These are phyloP conservation scores for Nymphalis urticae DNA, from an alignment of 2,888 invertebrate genomes.

Conservation along the genomic window DNA sequence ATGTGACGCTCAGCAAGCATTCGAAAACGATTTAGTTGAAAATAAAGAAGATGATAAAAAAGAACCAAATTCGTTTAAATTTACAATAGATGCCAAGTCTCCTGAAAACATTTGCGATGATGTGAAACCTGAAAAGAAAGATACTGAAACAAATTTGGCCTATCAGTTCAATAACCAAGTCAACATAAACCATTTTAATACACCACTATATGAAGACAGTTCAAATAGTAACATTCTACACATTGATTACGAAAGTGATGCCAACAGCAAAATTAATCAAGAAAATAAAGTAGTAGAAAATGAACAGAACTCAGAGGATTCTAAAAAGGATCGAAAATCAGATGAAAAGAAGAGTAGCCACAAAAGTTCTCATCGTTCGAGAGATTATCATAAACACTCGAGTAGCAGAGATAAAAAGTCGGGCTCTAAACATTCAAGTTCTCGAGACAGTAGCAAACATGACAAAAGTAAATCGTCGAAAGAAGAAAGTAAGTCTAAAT, in stretches of 20 bases:
- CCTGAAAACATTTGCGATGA: slow-evolving; percentile 55
- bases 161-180: slow-evolving; percentile 70
- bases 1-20: slow-evolving; percentile 74
- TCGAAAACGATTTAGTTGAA: slow-evolving; percentile 61
- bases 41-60: slow-evolving; percentile 59
- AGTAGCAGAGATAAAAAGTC: slow-evolving; percentile 69
- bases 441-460: slow-evolving; percentile 63
- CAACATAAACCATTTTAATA: slow-evolving; percentile 66
- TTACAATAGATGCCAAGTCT: slow-evolving; percentile 67
- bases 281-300: slow-evolving; percentile 61
- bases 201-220: slow-evolving; percentile 72
- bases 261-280: slow-evolving; percentile 69
- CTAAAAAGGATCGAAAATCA: slow-evolving; percentile 60
- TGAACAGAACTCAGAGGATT: slow-evolving; percentile 61
- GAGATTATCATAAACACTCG: slow-evolving; percentile 69
- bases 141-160: slow-evolving; percentile 55
- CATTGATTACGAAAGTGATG: slow-evolving; percentile 76
- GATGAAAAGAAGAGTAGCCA: slow-evolving; percentile 65
- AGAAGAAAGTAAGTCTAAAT: slow-evolving; percentile 67
- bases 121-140: slow-evolving; percentile 57
- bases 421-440: slow-evolving; percentile 67
- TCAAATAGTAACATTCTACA: slow-evolving; percentile 73
- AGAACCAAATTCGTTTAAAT: slow-evolving; percentile 67
- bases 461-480: slow-evolving; percentile 63
- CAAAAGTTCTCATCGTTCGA: slow-evolving; percentile 68